A percentile compares a stretch with the other conserved stretches of the same genome.
These are phyloP conservation scores for Schrankia costaestrigalis DNA, from an alignment of 2,888 invertebrate species.

Conservation along the genomic window DNA sequence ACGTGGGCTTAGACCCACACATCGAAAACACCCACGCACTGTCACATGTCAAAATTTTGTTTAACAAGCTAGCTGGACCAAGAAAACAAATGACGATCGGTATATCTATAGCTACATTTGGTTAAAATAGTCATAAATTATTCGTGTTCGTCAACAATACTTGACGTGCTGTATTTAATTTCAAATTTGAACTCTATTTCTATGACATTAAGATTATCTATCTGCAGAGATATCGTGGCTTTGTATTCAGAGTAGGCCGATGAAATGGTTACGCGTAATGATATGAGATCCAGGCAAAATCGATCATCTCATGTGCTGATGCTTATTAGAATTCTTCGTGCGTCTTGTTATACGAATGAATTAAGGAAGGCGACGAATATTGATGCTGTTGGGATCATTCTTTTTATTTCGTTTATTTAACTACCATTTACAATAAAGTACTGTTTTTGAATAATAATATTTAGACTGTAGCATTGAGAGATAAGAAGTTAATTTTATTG, in stretches of 20 bases:
- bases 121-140: constrained; percentile 60
- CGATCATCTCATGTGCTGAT: constrained; percentile 39
- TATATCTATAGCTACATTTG: constrained; percentile 49
- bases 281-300: constrained; percentile 46
- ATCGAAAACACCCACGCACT: constrained; percentile 53
- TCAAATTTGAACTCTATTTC: constrained; percentile 14
- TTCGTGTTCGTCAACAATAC: constrained; percentile 20
- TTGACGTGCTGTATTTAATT: constrained; percentile 1
- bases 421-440: no score
- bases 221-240: constrained; percentile 14
- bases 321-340: constrained; percentile 41
- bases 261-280: constrained; percentile 43
- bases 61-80: constrained; percentile 56
- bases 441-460: no score
- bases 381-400: constrained; percentile 5
- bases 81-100: constrained; percentile 60
- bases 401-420: neutral
- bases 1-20: constrained; percentile 56
- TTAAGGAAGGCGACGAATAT: constrained; percentile 19
- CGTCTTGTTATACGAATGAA: constrained; percentile 25
- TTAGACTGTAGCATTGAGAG: no score
- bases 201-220: rapidly evolving
- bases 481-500: no score
- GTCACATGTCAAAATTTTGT: constrained; percentile 56
- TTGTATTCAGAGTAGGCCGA: constrained; percentile 30